phyloP scores from a whole-genome alignment of 2,113 vertebrate species.

The Gallinago paraguaiae region DNA sequence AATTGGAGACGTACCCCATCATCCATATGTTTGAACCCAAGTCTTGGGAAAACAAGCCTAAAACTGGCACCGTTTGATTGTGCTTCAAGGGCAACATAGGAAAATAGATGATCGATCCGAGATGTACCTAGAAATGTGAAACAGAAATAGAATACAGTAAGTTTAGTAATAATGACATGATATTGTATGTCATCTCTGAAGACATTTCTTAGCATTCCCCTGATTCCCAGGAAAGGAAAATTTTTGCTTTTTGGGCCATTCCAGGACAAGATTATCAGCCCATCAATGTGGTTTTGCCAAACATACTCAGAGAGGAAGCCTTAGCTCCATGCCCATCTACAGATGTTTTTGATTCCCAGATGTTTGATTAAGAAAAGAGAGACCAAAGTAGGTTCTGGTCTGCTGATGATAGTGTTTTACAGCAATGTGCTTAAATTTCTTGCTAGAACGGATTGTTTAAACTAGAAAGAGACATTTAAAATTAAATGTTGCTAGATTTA shows the following conservation, averaged over 20 bases:
- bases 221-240: neutral
- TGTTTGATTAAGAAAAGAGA: constrained; percentile 51
- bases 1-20: neutral
- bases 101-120: neutral
- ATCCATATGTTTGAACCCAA: neutral
- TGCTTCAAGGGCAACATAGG: neutral
- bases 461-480: constrained; percentile 36
- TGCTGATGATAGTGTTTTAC: constrained; percentile 59
- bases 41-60: neutral
- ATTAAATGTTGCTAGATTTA: neutral
- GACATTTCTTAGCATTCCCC: neutral
- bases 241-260: neutral
- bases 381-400: constrained; percentile 21
- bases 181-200: neutral
- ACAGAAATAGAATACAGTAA: neutral
- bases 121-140: neutral
- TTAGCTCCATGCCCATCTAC: neutral
- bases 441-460: constrained; percentile 30
- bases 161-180: neutral
- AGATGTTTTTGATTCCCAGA: constrained; percentile 49
- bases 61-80: accelerated
- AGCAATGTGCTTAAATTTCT: constrained; percentile 13
- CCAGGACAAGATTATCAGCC: neutral
- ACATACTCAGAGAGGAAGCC: neutral
- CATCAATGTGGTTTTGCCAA: constrained; percentile 6